Evolutionary conservation across 1,140 invertebrate genomes (phyloP), one percentile per base, ranked within the genome.

Genomic region (Maconellicoccus hirsutus): DNA sequence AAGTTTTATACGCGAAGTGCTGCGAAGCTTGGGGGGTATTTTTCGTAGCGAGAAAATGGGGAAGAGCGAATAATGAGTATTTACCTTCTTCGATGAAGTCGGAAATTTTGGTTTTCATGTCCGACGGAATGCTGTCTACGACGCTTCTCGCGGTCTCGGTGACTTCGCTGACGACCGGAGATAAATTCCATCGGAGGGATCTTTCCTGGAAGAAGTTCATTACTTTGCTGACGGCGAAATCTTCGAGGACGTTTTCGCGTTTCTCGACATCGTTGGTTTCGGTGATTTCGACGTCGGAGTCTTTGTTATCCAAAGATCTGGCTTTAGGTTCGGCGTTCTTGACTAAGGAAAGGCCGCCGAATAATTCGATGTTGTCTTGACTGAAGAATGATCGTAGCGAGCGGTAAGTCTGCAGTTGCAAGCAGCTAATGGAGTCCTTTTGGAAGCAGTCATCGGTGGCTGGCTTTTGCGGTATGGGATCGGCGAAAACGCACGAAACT

Each of bases 361-460:
- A 77, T 29, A 87, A 72, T 71, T 86, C 83, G 63, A 86, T 78
- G 73, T 76, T 82, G 66, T 85, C 84, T 75, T 82, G 82, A 29
- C 82, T 81, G 75, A 87, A 86, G 76, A 87, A 82, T n/a, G 83
- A 82, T 75, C 82, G 84, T 3, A 84, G 83, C 74, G 81, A 82
- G 27, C 84, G 79, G 79, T 82, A 87, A 59, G 86, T 76, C 76
- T 83, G 80, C 74, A 84, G 81, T 77, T 87, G 86, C 69, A 87
- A 77, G 78, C 86, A 87, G 70, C 84, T 84, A 71, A 87, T 86
- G 71, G 86, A 86, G 79, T 87, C 86, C 75, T 84, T 80, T 72
- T 82, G 79, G 25, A 87, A 78, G 75, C 86, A 87, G 71, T 84
- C 81, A 71, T 83, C 78, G 59, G 83, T 74, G 27, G 69, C 79